These are phyloP conservation scores for Parotocinclus haroldoi DNA, from an alignment of 2,797 vertebrate species.

Conservation along the genomic window DNA sequence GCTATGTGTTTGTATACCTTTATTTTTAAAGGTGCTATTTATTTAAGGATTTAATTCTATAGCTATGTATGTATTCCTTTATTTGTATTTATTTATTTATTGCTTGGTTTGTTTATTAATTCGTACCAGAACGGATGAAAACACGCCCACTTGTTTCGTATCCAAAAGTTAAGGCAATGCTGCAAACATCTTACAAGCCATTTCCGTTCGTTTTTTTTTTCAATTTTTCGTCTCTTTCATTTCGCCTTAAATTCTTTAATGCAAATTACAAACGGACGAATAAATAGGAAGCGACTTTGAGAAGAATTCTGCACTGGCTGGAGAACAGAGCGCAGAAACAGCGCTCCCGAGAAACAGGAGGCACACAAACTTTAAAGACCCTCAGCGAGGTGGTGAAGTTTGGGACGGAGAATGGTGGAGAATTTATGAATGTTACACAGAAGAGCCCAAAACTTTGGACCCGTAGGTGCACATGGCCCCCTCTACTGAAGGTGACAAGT, in stretches of 20 bases:
- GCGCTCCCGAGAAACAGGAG: conserved; percentile 16
- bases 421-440: conserved; percentile 47
- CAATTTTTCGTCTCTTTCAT: conserved; percentile 4
- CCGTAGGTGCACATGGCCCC: background rate
- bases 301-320: background rate
- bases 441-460: conserved; percentile 45
- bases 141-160: conserved; percentile 12
- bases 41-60: too few relatives aligned
- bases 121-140: background rate
- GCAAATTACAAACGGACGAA: too few relatives aligned
- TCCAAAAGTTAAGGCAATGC: conserved; percentile 42
- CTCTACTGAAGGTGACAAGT: conserved; percentile 32
- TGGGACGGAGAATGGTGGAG: conserved; percentile 34
- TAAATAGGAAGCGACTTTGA: conserved; percentile 1
- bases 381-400: background rate
- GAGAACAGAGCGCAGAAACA: too few relatives aligned
- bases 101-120: conserved; percentile 36
- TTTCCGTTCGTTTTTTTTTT: conserved; percentile 35
- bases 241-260: conserved; percentile 15
- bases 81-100: conserved; percentile 41
- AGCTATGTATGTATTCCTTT: conserved; percentile 30
- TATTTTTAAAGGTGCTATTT: conserved; percentile 37
- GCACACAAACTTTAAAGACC: conserved; percentile 26
- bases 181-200: conserved; percentile 41
- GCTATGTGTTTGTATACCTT: conserved; percentile 16